Evolutionary conservation across 1,140 invertebrate species (phyloP).

Genomic region (Rhyacophila brunnea): DNA sequence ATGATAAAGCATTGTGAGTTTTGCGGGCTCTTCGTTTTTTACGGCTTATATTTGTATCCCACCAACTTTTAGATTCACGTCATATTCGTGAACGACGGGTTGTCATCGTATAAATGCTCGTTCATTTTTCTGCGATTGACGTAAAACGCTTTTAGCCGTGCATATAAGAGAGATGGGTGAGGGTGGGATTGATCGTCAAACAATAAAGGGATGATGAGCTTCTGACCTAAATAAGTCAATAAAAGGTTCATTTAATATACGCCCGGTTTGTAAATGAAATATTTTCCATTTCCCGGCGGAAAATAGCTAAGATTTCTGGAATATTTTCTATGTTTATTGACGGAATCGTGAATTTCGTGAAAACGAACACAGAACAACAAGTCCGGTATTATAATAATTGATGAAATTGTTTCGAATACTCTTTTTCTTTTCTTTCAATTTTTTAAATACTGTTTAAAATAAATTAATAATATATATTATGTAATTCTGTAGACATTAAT

Average conservation of each 20-base stretch:
- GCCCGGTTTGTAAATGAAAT: too few species aligned
- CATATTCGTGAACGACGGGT: conserved; percentile 26
- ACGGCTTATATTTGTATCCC: conserved; percentile 13
- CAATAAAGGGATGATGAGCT: conserved; percentile 1
- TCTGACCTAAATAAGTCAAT: conserved; percentile 1
- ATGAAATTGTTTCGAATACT: neutral
- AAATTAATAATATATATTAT: too few species aligned
- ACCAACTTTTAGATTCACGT: conserved; percentile 23
- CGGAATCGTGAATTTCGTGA: too few species aligned
- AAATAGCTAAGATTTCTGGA: too few species aligned
- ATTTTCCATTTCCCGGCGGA: too few species aligned
- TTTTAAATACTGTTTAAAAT: neutral
- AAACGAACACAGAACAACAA: too few species aligned
- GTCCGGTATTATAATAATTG: neutral
- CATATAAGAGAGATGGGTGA: neutral
- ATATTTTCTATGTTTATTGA: too few species aligned
- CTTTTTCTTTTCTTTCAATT: neutral
- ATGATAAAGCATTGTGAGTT: conserved; percentile 27
- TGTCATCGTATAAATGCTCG: conserved; percentile 21
- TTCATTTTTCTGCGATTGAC: conserved; percentile 26
- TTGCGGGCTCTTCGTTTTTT: conserved; percentile 17
- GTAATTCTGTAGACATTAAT: too few species aligned
- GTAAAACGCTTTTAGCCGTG: conserved; percentile 20
- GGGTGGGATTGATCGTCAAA: neutral
- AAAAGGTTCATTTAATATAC: too few species aligned